Base-by-base conservation (phyloP, 2,797 vertebrate genomes). In the Mormyrops attenuatus region DNA sequence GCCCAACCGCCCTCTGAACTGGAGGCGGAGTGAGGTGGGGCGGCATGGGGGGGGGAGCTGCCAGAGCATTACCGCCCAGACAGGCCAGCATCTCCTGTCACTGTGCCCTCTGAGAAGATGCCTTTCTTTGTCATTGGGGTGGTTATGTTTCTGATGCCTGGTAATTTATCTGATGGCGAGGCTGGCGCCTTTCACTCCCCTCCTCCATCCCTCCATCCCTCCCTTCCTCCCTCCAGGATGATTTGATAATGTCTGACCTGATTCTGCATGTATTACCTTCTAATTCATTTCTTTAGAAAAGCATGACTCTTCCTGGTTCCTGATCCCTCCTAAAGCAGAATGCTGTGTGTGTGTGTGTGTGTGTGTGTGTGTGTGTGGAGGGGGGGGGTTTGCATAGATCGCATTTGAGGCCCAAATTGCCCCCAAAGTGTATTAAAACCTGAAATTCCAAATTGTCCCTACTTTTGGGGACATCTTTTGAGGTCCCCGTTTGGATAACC, bases 11-110 rank as follows among this genome's bases (percentile, higher is more conserved):
- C 34, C 34, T 47, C n/a, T 52, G 30, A 20, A 47, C 5, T 9
- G 17, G 17, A 63, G 34, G 26, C 6, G 3, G 50, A 4, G 55
- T 1, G 38, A 38, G 50, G 57, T 7, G 20, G 55, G n/a, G n/a
- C 0, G 5, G 20, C 5, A 47, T 2, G 7, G 17, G 5, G 44
- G 44, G 20, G 20, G 20, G 11, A 11, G 17, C 1, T 26, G 3
- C 38, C 13, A 17, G n/a, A 13, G 52, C 53, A 50, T 30, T 30
- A 73, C 41, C 60, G 8, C 30, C 87, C 63, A 57, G 60, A 69
- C 60, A 73, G 15, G 22, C 34, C 17, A 63, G 41, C 41, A 11
- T 50, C 60, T 88, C 86, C 8, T 80, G 86, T 92, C 90, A 89
- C 30, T 17, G 30, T 90, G 88, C 34, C 87, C 87, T 90, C 87